Conservation (phyloP, 2,113 vertebrate species). For the Gymnocephalus cernua region DNA sequence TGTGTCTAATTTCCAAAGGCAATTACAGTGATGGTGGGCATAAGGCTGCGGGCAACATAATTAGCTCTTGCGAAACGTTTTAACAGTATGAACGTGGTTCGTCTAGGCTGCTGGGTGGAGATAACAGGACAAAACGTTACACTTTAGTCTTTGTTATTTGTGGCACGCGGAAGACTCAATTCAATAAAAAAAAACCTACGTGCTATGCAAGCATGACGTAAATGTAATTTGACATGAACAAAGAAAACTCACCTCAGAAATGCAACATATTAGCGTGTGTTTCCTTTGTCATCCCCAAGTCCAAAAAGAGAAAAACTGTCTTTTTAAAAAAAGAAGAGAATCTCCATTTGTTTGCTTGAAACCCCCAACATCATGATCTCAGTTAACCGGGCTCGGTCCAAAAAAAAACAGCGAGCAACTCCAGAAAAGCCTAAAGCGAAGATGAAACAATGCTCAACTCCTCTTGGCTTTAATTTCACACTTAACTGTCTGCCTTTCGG, state of each 20-base stretch:
- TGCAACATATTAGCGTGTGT: slow-evolving; percentile 48
- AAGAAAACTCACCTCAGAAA: slow-evolving; percentile 75
- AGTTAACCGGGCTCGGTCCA: slow-evolving; percentile 31
- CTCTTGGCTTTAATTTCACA: slow-evolving; percentile 48
- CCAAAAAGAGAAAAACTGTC: not conserved
- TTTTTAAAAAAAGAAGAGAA: not conserved
- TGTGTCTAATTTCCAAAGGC: slow-evolving; percentile 46
- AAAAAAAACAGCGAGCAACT: slow-evolving; percentile 55
- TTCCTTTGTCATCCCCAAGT: slow-evolving; percentile 19
- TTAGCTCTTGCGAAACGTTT: slow-evolving; percentile 13
- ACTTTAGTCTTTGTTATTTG: not conserved
- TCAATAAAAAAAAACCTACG: not conserved
- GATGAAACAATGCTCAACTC: slow-evolving; percentile 73
- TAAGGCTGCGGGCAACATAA: not conserved
- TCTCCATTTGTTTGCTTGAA: slow-evolving; percentile 22
- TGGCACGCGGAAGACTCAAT: not conserved
- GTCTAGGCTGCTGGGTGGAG: not conserved
- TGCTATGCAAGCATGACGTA: not conserved
- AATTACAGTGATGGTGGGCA: slow-evolving; percentile 29
- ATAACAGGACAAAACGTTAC: not conserved
- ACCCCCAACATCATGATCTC: slow-evolving; percentile 25
- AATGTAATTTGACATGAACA: slow-evolving; percentile 36
- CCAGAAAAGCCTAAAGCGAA: slow-evolving; percentile 47
- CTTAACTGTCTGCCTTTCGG: slow-evolving; percentile 14
- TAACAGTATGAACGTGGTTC: not conserved